These are phyloP conservation scores for Huso huso DNA, from an alignment of 2,797 vertebrate genomes.

Conservation along the genomic window DNA sequence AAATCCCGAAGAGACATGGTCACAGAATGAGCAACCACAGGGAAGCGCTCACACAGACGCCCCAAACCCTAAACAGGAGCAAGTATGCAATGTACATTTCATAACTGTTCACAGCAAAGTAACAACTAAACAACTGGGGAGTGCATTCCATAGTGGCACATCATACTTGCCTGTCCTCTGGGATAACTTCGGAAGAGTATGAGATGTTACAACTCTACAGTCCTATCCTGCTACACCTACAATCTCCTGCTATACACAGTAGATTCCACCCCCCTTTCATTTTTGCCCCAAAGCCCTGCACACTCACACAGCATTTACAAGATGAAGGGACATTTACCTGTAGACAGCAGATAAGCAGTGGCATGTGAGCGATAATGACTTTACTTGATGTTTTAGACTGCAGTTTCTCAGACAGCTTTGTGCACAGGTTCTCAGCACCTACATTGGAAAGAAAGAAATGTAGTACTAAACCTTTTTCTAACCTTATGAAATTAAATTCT, in stretches of 20 bases:
- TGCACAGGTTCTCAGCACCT: conserved; percentile 95
- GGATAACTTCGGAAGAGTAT: not conserved
- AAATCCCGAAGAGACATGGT: conserved; percentile 88
- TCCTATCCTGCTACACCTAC: no score
- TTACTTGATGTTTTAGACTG: conserved; percentile 98
- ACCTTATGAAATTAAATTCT: no score
- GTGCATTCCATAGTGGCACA: no score
- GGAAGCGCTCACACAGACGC: conserved; percentile 89
- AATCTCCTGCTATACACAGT: no score
- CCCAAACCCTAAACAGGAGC: conserved; percentile 71
- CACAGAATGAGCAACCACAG: conserved; percentile 90
- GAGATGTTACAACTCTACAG: not conserved
- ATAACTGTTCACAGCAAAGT: not conserved
- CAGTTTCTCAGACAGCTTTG: conserved; percentile 90
- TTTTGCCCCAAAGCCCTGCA: no score
- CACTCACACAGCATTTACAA: not conserved
- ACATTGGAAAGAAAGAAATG: conserved; percentile 6
- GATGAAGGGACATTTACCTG: conserved; percentile 62
- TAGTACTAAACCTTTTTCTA: no score
- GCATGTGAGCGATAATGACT: conserved; percentile 94
- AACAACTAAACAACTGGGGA: no score
- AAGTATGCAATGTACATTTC: not conserved
- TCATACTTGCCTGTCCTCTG: no score
- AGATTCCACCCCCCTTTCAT: no score
- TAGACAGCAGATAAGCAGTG: conserved; percentile 89